Conservation (phyloP, 2,888 invertebrate species). For the Pterobdella sp. region DNA sequence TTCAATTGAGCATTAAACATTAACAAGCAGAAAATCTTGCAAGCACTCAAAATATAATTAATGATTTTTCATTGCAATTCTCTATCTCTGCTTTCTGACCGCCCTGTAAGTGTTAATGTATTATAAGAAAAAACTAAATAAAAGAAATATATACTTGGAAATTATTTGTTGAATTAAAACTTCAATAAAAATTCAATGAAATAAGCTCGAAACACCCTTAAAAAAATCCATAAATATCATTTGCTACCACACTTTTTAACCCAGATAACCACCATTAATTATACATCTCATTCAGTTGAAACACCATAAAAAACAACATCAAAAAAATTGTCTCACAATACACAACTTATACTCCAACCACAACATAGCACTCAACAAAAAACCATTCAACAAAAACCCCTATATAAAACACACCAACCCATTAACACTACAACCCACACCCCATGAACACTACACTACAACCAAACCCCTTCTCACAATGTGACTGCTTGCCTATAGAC, state of each 20-base stretch:
- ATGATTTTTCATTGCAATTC: no score
- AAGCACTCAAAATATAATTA: no score
- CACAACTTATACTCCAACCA: constrained; percentile 4
- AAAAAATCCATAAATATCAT: no score
- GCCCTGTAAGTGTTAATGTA: constrained; percentile 14
- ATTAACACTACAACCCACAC: no score
- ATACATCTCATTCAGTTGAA: not conserved
- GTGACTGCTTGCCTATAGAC: constrained; percentile 12
- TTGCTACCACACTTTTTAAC: not conserved
- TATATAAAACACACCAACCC: no score
- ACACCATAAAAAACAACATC: not conserved
- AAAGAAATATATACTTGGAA: not conserved
- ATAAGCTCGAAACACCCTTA: no score
- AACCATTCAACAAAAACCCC: no score
- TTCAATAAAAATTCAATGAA: no score
- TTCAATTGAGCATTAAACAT: not conserved
- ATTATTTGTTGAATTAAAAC: no score
- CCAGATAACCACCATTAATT: not conserved
- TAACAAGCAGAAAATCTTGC: no score
- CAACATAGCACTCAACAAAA: no score
- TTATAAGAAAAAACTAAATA: not conserved
- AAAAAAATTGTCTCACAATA: not conserved
- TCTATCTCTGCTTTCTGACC: constrained; percentile 27
- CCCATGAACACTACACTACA: not conserved
- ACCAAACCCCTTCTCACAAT: not conserved